These are phyloP conservation scores for Semnornis frantzii DNA, from an alignment of 2,113 vertebrate genomes.

Conservation along the genomic window DNA sequence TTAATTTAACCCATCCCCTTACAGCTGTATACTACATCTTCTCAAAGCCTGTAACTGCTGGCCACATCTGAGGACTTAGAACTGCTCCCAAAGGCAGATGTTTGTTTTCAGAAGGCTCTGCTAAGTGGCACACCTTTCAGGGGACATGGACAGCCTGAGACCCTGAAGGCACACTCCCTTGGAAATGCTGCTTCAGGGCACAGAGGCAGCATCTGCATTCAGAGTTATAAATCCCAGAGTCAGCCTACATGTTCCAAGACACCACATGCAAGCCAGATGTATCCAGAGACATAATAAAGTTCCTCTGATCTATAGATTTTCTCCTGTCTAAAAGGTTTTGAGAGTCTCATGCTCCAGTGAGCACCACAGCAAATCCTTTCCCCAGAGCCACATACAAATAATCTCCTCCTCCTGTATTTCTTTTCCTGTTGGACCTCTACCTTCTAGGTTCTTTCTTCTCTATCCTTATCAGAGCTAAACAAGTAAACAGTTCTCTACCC, in stretches of 20 bases:
- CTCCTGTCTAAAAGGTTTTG: not conserved
- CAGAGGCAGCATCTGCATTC: not conserved
- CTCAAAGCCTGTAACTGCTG: not conserved
- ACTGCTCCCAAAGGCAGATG: not conserved
- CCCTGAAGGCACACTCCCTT: too few species aligned
- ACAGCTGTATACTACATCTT: not conserved
- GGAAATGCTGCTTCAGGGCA: not conserved
- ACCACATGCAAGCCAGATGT: not conserved
- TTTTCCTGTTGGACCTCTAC: not conserved
- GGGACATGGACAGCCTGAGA: not conserved
- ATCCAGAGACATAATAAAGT: not conserved
- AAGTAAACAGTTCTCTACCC: not conserved
- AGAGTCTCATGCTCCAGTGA: not conserved
- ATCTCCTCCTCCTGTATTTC: not conserved
- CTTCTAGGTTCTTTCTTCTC: not conserved
- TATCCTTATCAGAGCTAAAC: not conserved
- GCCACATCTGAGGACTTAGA: not conserved
- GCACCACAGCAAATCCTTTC: not conserved
- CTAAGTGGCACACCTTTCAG: not conserved
- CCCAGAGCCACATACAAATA: not conserved
- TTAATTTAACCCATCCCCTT: too few species aligned
- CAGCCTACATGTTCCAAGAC: not conserved
- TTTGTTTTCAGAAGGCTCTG: not conserved
- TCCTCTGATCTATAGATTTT: not conserved
- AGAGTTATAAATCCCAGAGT: not conserved